These are phyloP conservation scores for Merodon equestris DNA, from an alignment of 2,888 invertebrate species.

Conservation along the genomic window DNA sequence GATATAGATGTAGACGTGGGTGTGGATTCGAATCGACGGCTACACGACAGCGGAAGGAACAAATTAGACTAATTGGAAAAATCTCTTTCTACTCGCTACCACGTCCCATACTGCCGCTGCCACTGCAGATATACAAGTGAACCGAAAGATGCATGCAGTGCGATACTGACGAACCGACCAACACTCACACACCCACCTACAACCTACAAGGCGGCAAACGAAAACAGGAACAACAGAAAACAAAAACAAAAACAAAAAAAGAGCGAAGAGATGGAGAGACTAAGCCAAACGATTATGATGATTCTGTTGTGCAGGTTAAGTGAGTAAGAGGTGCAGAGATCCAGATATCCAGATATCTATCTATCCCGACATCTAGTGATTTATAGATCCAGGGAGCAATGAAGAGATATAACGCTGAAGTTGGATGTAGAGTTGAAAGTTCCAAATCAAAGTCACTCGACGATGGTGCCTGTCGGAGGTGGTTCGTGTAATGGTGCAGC, in stretches of 20 bases:
- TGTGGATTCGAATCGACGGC: constrained; percentile 38
- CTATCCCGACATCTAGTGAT: too few relatives aligned
- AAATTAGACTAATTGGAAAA: constrained; percentile 71
- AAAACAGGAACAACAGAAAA: too few relatives aligned
- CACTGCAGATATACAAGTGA: constrained; percentile 41
- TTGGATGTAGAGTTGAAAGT: constrained; percentile 50
- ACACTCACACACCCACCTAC: background rate
- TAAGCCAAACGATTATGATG: constrained; percentile 68
- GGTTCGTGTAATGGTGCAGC: constrained; percentile 55
- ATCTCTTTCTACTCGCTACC: constrained; percentile 40
- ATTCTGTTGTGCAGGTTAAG: constrained; percentile 61
- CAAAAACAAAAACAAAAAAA: too few relatives aligned
- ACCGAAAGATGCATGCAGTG: constrained; percentile 4
- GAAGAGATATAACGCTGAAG: too few relatives aligned
- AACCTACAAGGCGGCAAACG: background rate
- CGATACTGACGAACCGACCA: background rate
- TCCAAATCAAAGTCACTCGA: constrained; percentile 63
- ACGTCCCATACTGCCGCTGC: constrained; percentile 33
- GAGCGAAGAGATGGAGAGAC: constrained; percentile 29
- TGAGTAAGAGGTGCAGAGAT: constrained; percentile 44
- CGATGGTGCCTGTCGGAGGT: constrained; percentile 12
- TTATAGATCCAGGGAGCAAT: too few relatives aligned
- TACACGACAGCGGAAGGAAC: constrained; percentile 68
- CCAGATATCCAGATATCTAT: too few relatives aligned
- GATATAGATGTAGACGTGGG: background rate